Evolutionary conservation across 1,140 invertebrate genomes (phyloP), one percentile per base, ranked within the genome.

Genomic region (Brachystomella parvula): DNA sequence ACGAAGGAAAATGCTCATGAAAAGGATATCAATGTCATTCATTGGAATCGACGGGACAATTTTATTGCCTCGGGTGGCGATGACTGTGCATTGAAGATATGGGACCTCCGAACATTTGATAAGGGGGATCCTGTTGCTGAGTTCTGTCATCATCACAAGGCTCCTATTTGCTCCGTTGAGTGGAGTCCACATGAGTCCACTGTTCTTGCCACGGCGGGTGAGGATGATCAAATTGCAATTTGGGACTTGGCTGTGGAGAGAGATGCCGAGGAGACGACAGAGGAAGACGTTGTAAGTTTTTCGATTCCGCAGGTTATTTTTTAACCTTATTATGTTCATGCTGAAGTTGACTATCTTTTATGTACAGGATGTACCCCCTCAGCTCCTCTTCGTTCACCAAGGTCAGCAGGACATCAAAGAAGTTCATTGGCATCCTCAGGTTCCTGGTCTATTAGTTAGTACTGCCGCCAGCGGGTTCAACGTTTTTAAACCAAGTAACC

Each of bases 331-430:
- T 33, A 61, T 15, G 28, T 62, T 17, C 12, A 32, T 12, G 39
- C 9, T 3, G 39, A 56, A n/a, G 47, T 49, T 64, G 12, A 29
- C n/a, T 60, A 21, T 63, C 65, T 2, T 65, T 19, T 61, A 61
- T 3, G 59, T 33, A 33, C 30, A 63, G 68, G 61, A 68, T 9
- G 78, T 99, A 33, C 96, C 96, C 39, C 90, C 94, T 0, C 96
- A 99, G 78, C 77, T 99, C 2, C 79, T 99, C 47, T 99, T 99
- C 76, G 94, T 99, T 71, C 97, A 99, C 80, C 92, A 96, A 83
- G 97, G 97, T 60, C 96, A 99, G 78, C 90, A 87, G 61, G 94
- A 98, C 75, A 89, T 99, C 29, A 99, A 99, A 80, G 97, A 99
- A 82, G 78, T 98, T 19, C 97, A 99, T 76, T 99, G 96, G 96